phyloP scores from a whole-genome alignment of 2,888 invertebrate genomes.

The Anoncus sp. region DNA sequence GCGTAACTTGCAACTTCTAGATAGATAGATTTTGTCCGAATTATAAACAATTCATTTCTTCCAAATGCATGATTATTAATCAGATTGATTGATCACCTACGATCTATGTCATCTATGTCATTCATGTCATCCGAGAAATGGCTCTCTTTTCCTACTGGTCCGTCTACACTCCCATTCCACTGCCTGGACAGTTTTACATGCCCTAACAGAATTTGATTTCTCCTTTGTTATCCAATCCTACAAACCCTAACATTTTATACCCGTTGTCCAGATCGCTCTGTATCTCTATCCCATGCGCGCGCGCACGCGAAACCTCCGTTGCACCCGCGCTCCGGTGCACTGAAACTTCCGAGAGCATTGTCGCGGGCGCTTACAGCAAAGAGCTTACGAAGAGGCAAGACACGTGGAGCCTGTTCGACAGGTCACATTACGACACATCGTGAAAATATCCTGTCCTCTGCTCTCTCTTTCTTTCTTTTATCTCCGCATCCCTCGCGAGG shows the following conservation, averaged over 20 bases:
- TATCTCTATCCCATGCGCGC: too few species aligned
- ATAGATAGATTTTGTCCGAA: background rate
- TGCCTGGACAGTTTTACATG: conserved; percentile 12
- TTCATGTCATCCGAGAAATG: conserved; percentile 32
- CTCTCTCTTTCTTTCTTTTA: conserved; percentile 1
- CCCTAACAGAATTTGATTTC: conserved; percentile 22
- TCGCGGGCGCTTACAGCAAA: conserved; percentile 17
- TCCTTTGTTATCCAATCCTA: background rate
- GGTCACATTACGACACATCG: conserved; percentile 41
- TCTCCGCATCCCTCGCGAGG: too few species aligned
- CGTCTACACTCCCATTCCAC: conserved; percentile 18
- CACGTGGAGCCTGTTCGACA: conserved; percentile 7
- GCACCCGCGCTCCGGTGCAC: conserved; percentile 11
- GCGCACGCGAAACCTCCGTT: too few species aligned
- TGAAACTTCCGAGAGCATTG: conserved; percentile 30
- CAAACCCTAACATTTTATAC: background rate
- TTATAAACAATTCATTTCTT: background rate
- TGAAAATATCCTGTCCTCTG: conserved; percentile 13
- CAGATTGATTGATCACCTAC: background rate
- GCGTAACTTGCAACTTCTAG: too few species aligned
- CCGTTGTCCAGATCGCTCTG: background rate
- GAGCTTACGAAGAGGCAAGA: conserved; percentile 2
- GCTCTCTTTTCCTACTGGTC: conserved; percentile 39
- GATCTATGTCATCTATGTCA: background rate
- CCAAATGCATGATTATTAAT: background rate